phyloP scores from a whole-genome alignment of 2,797 vertebrate species.

The Leptoclinus maculatus region DNA sequence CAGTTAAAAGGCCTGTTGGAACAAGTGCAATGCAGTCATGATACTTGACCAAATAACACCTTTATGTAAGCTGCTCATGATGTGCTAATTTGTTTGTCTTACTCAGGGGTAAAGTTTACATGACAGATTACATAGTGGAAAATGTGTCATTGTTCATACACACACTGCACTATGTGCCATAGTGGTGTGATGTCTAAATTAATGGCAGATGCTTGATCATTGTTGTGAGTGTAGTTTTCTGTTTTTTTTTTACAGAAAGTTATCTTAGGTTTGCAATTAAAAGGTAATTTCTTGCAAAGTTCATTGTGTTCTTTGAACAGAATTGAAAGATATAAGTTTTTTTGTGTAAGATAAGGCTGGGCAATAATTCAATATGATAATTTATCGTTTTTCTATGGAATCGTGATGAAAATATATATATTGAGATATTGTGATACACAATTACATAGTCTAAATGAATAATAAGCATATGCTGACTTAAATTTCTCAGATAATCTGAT shows the following conservation, averaged over 20 bases:
- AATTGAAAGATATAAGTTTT: not conserved
- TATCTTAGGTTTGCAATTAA: not conserved
- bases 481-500: not conserved
- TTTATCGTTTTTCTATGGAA: too few relatives aligned
- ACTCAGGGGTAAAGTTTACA: conserved; percentile 21
- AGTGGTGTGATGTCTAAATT: not conserved
- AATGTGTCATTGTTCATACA: conserved; percentile 4
- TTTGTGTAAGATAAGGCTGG: not conserved
- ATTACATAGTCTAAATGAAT: not conserved
- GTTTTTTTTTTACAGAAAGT: not conserved
- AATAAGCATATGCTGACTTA: not conserved
- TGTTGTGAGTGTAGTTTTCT: not conserved
- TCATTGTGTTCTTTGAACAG: not conserved
- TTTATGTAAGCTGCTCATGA: conserved; percentile 44
- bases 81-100: conserved; percentile 65
- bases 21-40: conserved; percentile 55
- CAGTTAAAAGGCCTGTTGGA: conserved; percentile 72
- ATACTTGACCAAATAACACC: conserved; percentile 55
- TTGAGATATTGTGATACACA: not conserved
- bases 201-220: not conserved
- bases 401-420: not conserved
- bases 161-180: not conserved
- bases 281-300: not conserved
- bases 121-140: conserved; percentile 27
- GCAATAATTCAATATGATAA: not conserved